Evolutionary conservation across 2,888 invertebrate genomes (phyloP), one percentile per base, ranked within the genome.

Genomic region (Gnatocerus cornutus): DNA sequence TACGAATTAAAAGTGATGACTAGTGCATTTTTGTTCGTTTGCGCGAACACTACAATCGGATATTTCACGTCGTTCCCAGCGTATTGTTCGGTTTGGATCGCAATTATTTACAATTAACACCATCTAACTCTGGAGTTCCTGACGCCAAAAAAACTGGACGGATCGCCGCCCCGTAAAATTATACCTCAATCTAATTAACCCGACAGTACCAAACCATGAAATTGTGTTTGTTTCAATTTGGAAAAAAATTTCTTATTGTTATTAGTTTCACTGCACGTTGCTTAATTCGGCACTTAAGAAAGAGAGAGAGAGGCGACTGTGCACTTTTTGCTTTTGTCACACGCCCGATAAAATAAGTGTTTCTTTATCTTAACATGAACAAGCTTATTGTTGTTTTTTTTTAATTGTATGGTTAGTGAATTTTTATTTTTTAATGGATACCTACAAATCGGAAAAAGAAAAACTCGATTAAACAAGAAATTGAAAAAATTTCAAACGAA

Each of bases 1-100:
- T 55, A 39, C 46, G 55, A 68, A 68, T 68, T 68, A 68, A 62
- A 68, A 55, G 48, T 46, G 61, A 68, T 68, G 68, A 68, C 68
- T 68, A 21, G 68, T 53, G 45, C 53, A 53, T 68, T 68, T 68
- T 53, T 61, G 46, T 61, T 16, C 29, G 43, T 59, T 58, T 46
- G 46, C 48, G 16, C 16, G 27, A 27, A 50, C 8, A 1, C 55
- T 8, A 37, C 55, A 39, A 58, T 58, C 13, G 33, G 27, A 59
- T 46, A 46, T 48, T 29, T 46, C 13, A 30, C 16, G 58, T 45
- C 45, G 13, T 56, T 56, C 14, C 9, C n/a, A 3, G n/a, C 27
- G 41, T 30, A 45, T 58, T 58, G 58, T 43, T 58, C 30, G 43
- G 43, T 61, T 48, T 39, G 48, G 59, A 33, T 50, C 12, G 39